Base-by-base conservation (phyloP, 2,113 vertebrate genomes). In the Sprattus sprattus region DNA sequence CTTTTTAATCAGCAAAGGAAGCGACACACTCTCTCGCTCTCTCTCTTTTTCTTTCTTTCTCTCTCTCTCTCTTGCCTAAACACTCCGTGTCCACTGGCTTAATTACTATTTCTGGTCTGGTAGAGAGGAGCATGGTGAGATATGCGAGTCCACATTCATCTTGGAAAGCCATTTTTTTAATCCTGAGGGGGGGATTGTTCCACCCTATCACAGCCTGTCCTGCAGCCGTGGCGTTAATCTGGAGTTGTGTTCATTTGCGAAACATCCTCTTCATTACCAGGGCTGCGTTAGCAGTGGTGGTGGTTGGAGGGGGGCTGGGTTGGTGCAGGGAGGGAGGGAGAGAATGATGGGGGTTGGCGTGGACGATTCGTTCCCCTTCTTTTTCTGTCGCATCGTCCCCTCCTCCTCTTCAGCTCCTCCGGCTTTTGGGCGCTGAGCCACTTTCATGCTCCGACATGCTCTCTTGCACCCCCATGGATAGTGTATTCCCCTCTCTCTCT, bases 1-100 rank as follows among this genome's bases (percentile, higher is more conserved):
- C 22, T 67, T 67, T 67, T 67, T 67, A 67, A 67, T 67, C 64
- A 67, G 64, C n/a, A 67, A n/a, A 28, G 5, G 25, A 78, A 11
- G 15, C 71, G 13, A 78, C 10, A 39, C 71, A 39, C 11, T 87
- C 88, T 88, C 28, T 88, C 82, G 87, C 88, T 88, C 28, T 89
- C 82, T 83, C 20, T 45, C 78, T 32, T 32, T 5, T 28, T 16
- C 25, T 16, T 4, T 16, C 71, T 82, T 54, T n/a, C 50, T 10
- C 52, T 11, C 22, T n/a, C 81, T 57, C 22, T 45, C 82, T 57
- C 6, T 1, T 57, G 39, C 50, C 82, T 78, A 39, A 78, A 78
- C 13, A 11, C 13, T 78, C 32, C 32, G 20, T 78, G 71, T 78
- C 71, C 10, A 13, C 28, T 78, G 32, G 28, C 71, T 78, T 78